Conservation (phyloP, 64 coral and sea anemone species). For the Astreopora myriophthalma region DNA sequence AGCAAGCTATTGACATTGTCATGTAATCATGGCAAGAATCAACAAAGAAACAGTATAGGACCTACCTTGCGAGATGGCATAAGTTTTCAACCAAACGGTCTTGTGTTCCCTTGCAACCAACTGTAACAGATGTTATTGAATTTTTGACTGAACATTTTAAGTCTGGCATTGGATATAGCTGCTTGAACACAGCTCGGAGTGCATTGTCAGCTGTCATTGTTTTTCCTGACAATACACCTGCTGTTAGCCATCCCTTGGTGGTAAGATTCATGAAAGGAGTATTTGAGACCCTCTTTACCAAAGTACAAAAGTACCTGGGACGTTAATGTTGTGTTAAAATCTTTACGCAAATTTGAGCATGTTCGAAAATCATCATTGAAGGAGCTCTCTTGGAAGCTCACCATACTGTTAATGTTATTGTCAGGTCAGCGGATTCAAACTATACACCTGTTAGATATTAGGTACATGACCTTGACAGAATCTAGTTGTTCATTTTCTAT, state of each 20-base stretch:
- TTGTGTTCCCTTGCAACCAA: constrained; percentile 29
- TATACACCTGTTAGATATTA: constrained; percentile 54
- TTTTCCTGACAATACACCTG: constrained; percentile 21
- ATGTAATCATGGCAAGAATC: constrained; percentile 34
- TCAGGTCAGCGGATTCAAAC: constrained; percentile 67
- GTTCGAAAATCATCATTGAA: constrained; percentile 31
- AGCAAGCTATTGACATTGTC: constrained; percentile 29
- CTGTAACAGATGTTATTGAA: constrained; percentile 16
- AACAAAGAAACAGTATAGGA: constrained; percentile 50
- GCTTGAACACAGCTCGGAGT: constrained; percentile 30
- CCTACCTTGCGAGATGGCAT: constrained; percentile 34
- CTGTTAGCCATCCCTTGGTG: constrained; percentile 32
- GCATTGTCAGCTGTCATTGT: constrained; percentile 40
- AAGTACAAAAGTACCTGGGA: constrained; percentile 57
- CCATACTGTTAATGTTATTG: constrained; percentile 47
- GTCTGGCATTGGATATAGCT: constrained; percentile 32
- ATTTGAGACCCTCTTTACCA: constrained; percentile 6
- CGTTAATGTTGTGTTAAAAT: constrained; percentile 34
- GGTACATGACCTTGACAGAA: constrained; percentile 37
- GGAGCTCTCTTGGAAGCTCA: constrained; percentile 56
- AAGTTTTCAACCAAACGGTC: constrained; percentile 4
- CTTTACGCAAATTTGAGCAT: constrained; percentile 12
- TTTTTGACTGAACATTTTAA: constrained; percentile 57
- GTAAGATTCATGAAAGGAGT: constrained; percentile 41
- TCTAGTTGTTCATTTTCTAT: constrained; percentile 55